Evolutionary conservation across 2,888 invertebrate genomes (phyloP).

Genomic region (Cephonodes hylas): DNA sequence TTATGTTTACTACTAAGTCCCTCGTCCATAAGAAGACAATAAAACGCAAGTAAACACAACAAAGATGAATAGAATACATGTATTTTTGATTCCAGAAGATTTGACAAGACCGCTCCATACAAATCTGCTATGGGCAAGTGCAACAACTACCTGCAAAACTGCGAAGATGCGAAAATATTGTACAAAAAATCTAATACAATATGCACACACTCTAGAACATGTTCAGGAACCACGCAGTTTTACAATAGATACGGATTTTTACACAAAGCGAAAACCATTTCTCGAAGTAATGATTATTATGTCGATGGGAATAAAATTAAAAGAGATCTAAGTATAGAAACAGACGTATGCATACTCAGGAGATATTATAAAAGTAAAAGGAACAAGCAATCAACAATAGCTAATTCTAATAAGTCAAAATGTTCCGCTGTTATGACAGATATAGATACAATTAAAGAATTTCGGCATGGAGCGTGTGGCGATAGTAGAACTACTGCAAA

Average conservation of each 20-base stretch:
- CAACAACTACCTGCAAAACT: constrained; percentile 29
- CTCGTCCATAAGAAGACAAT: constrained; percentile 1
- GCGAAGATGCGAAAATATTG: constrained; percentile 42
- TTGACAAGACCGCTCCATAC: constrained; percentile 13
- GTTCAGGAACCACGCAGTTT: constrained; percentile 45
- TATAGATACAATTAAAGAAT: constrained; percentile 42
- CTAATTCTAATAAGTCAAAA: constrained; percentile 41
- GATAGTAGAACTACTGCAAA: constrained; percentile 40
- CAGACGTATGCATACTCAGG: constrained; percentile 59
- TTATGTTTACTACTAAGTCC: background rate
- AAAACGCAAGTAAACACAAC: constrained; percentile 21
- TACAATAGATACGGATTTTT: constrained; percentile 44
- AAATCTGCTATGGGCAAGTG: constrained; percentile 46
- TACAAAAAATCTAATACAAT: constrained; percentile 57
- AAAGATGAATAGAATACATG: constrained; percentile 61
- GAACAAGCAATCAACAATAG: constrained; percentile 35
- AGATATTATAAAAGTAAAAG: constrained; percentile 50
- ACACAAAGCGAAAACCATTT: constrained; percentile 43
- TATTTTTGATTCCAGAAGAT: constrained; percentile 70
- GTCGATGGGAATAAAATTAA: constrained; percentile 44
- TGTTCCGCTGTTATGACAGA: constrained; percentile 45
- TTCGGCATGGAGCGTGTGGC: constrained; percentile 45
- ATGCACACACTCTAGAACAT: constrained; percentile 48
- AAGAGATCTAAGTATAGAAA: constrained; percentile 65
- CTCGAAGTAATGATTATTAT: constrained; percentile 36